Evolutionary conservation across 2,888 invertebrate species (phyloP).

Genomic region (Dryadula phaetusa): DNA sequence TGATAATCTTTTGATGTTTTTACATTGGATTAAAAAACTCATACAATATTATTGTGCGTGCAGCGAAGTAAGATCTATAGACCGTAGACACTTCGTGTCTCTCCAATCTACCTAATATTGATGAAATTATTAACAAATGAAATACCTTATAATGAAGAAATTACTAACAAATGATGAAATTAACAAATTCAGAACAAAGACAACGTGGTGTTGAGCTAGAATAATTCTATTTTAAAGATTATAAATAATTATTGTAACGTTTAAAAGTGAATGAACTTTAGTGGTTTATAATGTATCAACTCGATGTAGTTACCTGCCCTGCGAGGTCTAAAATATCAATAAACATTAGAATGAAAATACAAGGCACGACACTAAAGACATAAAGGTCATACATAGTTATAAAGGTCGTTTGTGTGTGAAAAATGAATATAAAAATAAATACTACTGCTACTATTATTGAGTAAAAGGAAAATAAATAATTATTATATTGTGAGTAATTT

Average conservation of each 20-base stretch:
- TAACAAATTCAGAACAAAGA: neutral
- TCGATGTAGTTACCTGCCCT: neutral
- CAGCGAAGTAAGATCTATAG: no score
- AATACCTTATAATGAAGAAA: no score
- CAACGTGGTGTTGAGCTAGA: neutral
- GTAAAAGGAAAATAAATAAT: no score
- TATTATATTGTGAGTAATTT: no score
- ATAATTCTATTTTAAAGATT: neutral
- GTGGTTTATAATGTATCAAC: conserved; percentile 9
- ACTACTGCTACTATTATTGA: no score
- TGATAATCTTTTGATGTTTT: neutral
- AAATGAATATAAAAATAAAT: neutral
- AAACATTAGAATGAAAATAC: conserved; percentile 5
- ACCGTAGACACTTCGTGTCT: no score
- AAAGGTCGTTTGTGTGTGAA: neutral
- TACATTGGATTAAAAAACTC: neutral
- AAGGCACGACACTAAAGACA: neutral
- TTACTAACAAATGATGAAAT: neutral
- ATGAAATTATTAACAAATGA: neutral
- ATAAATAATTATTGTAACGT: conserved; percentile 2
- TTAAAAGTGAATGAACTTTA: conserved; percentile 10
- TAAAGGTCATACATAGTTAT: conserved; percentile 9
- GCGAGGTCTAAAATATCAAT: conserved; percentile 7
- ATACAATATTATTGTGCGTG: no score
- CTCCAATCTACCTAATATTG: no score